Evolutionary conservation across 2,113 vertebrate genomes (phyloP), one percentile per base, ranked within the genome.

Genomic region (Pluvialis apricaria): DNA sequence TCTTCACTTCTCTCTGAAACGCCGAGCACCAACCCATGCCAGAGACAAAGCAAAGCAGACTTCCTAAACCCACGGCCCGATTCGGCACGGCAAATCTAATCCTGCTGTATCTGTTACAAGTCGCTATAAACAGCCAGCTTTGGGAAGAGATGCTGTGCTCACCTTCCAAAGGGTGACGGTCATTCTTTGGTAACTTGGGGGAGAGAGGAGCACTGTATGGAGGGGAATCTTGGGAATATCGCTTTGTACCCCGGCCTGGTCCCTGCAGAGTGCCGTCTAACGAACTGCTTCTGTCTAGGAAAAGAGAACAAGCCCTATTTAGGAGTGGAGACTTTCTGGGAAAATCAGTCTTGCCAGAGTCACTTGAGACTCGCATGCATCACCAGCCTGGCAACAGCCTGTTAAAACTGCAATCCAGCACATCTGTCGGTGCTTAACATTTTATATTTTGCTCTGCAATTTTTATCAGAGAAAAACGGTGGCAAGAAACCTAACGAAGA

Each of bases 121-220:
- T 34, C 6, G 2, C 78, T 80, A 24, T 2, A 8, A 54, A 79
- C 76, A 87, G 85, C 21, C 94, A 85, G 95, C 76, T 70, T 38
- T 38, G 93, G 96, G 83, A 77, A 93, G 79, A 94, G 92, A 96
- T 36, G 13, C 96, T 91, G 90, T 95, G 93, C 97, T 98, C 97
- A 99, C 99, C 98, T 98, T 99, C 98, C 94, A 97, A 97, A 57
- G 99, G 98, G 95, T 98, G 98, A 70, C 97, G 98, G 87, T 98
- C 96, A 96, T 97, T 98, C 98, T 99, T 99, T 97, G 98, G 83
- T 93, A 98, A 96, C 97, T 99, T 99, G 95, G 98, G 98, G 91
- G 98, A 98, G 40, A 98, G 95, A 87, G 98, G 97, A 93, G 98
- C 98, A 96, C 82, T 98, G 97, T 98, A 99, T 80, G 98, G 97